These are phyloP conservation scores for Drosophila trichaetosa DNA, from an alignment of 2,888 invertebrate genomes.

Conservation along the genomic window DNA sequence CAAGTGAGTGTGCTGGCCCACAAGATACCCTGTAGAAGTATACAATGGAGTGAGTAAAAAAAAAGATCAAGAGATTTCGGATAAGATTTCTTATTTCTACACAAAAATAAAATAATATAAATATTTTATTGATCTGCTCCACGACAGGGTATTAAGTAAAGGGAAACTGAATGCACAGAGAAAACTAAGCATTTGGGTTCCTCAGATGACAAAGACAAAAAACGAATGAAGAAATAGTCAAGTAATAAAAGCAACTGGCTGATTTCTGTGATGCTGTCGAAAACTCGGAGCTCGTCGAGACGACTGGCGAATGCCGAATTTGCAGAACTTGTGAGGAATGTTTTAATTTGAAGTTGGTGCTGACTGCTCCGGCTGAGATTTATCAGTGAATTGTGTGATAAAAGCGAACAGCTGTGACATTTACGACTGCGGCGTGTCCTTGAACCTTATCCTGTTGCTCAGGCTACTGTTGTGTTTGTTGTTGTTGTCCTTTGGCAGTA, in stretches of 20 bases:
- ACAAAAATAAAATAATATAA: no score
- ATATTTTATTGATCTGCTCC: no score
- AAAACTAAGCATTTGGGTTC: background rate
- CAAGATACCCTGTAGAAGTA: background rate
- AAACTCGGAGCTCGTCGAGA: slow-evolving; percentile 17
- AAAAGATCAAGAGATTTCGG: background rate
- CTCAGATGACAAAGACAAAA: background rate
- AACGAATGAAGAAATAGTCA: background rate
- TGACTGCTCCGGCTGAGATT: slow-evolving; percentile 38
- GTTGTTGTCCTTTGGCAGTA: slow-evolving; percentile 20
- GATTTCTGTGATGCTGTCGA: background rate
- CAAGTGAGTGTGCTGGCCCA: background rate
- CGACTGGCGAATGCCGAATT: slow-evolving; percentile 12
- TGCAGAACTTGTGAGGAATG: slow-evolving; percentile 62
- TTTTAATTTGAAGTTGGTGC: slow-evolving; percentile 72
- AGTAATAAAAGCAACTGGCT: slow-evolving; percentile 25
- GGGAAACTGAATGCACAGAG: background rate
- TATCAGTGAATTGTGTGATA: slow-evolving; percentile 46
- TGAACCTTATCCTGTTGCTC: slow-evolving; percentile 48
- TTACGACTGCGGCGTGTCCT: slow-evolving; percentile 49
- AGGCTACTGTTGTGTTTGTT: background rate
- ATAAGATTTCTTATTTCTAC: background rate
- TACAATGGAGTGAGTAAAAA: background rate
- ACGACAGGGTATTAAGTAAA: background rate
- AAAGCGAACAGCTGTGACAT: slow-evolving; percentile 40